These are phyloP conservation scores for Drosophila arizonae DNA, from an alignment of 1,140 invertebrate genomes.

Conservation along the genomic window DNA sequence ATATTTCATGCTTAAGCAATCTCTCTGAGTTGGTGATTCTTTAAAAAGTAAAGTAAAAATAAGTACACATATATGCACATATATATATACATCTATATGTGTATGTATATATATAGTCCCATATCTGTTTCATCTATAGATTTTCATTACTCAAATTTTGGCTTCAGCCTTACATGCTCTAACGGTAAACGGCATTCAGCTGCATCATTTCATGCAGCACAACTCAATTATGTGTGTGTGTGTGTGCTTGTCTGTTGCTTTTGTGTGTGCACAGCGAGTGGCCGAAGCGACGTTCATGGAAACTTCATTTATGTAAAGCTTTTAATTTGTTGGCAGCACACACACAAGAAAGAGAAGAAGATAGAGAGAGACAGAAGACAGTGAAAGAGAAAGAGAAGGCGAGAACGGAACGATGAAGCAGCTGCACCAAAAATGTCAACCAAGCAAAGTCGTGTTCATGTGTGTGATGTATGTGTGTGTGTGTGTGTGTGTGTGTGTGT, in stretches of 20 bases:
- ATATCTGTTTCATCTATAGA: too few relatives aligned
- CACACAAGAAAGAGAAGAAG: not conserved
- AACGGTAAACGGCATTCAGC: slow-evolving; percentile 25
- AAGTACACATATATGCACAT: too few relatives aligned
- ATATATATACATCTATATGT: too few relatives aligned
- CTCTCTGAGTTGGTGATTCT: too few relatives aligned
- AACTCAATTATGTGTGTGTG: slow-evolving; percentile 25
- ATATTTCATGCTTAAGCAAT: too few relatives aligned
- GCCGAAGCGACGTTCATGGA: slow-evolving; percentile 22
- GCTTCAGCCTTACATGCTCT: not conserved
- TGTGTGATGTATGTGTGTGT: slow-evolving; percentile 13
- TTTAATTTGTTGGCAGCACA: slow-evolving; percentile 53
- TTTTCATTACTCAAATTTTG: not conserved
- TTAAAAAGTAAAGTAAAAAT: too few relatives aligned
- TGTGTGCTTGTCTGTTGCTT: not conserved
- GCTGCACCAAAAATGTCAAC: slow-evolving; percentile 55
- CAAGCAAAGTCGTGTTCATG: slow-evolving; percentile 14
- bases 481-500: slow-evolving; percentile 2
- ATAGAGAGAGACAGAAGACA: not conserved
- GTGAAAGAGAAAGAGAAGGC: not conserved
- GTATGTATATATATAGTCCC: too few relatives aligned
- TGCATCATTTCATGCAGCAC: slow-evolving; percentile 30
- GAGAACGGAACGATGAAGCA: not conserved
- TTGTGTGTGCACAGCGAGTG: not conserved
- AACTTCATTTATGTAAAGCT: slow-evolving; percentile 60